A percentile compares a stretch with the other conserved stretches of the same genome.
phyloP scores from a whole-genome alignment of 2,113 vertebrate genomes.

The Scortum barcoo region DNA sequence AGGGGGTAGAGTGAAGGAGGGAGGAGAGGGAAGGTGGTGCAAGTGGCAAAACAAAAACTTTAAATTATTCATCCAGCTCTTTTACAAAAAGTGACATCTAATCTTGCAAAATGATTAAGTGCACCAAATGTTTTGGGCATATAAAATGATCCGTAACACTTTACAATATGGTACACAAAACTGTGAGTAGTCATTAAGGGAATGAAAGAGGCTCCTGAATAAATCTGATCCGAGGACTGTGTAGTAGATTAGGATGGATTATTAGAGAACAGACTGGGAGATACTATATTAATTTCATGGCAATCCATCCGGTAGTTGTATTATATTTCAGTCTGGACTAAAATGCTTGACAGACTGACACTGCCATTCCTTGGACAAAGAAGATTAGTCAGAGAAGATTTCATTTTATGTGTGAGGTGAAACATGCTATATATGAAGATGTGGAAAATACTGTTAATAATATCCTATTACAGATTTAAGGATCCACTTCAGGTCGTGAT shows the following conservation, averaged over 20 bases:
- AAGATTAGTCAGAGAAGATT: background rate
- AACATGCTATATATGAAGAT: background rate
- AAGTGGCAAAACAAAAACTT: constrained; percentile 8
- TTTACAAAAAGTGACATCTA: constrained; percentile 45
- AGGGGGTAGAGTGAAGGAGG: constrained; percentile 35
- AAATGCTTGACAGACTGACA: background rate
- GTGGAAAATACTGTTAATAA: background rate
- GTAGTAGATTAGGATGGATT: background rate
- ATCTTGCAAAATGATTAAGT: constrained; percentile 36
- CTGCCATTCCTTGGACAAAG: background rate
- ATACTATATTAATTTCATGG: background rate
- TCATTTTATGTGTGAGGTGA: background rate
- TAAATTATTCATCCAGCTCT: constrained; percentile 58
- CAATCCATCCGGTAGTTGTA: background rate
- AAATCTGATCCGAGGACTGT: background rate
- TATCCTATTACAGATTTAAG: constrained; percentile 11
- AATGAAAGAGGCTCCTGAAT: background rate
- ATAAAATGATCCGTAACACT: background rate
- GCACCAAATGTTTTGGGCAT: constrained; percentile 11
- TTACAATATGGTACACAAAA: background rate
- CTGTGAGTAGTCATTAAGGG: too few species aligned
- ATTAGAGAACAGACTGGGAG: background rate
- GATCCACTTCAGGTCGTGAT: background rate
- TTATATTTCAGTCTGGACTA: background rate
- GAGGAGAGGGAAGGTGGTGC: constrained; percentile 2